phyloP scores from a whole-genome alignment of 2,797 vertebrate genomes.

The Xiphorhynchus erythropygius region DNA sequence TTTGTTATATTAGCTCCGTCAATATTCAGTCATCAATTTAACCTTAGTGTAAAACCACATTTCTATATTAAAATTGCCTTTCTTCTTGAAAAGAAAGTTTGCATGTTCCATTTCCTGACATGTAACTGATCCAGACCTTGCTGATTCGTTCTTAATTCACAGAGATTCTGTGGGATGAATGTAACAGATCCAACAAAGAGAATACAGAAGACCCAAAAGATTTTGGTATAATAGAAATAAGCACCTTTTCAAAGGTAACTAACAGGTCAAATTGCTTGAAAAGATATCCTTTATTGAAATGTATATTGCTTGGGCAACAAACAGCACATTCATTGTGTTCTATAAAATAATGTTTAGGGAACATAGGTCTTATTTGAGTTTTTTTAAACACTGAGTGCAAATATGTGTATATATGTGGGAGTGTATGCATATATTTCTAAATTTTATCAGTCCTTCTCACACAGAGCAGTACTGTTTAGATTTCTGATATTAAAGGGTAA shows the following conservation, averaged over 20 bases:
- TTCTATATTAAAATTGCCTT: neutral
- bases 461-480: neutral
- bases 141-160: neutral
- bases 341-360: neutral
- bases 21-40: neutral
- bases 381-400: neutral
- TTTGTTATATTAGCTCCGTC: neutral
- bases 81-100: neutral
- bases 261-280: too few species aligned
- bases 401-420: too few species aligned
- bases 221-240: neutral
- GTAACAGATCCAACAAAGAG: neutral
- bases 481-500: neutral
- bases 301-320: neutral
- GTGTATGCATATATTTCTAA: neutral
- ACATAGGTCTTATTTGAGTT: accelerated
- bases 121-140: neutral
- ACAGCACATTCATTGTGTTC: neutral
- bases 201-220: neutral
- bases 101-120: neutral
- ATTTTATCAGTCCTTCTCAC: neutral
- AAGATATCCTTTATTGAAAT: neutral
- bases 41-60: neutral
- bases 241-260: neutral
- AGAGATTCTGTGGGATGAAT: neutral